Evolutionary conservation across 2,888 invertebrate species (phyloP).

Genomic region (Stenodema calcarata): DNA sequence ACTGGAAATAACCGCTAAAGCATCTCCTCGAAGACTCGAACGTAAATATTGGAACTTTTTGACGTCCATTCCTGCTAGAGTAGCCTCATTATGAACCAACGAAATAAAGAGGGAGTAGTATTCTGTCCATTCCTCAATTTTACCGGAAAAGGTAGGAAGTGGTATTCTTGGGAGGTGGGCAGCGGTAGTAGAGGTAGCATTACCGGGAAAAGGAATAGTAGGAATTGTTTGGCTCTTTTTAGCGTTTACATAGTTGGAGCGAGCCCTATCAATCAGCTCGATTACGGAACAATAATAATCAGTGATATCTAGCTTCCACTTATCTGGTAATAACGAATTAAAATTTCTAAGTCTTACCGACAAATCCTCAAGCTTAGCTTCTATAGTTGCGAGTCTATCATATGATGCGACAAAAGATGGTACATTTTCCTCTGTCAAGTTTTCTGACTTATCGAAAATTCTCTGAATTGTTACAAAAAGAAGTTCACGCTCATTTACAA

Average conservation of each 20-base stretch:
- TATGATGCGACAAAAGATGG: background rate
- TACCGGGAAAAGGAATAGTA: no score
- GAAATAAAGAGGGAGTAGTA: background rate
- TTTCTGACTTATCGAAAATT: background rate
- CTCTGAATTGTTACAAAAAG: background rate
- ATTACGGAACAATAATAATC: no score
- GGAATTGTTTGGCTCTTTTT: background rate
- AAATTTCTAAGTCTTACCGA: background rate
- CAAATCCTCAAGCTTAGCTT: background rate
- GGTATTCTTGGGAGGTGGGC: background rate
- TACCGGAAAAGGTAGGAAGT: no score
- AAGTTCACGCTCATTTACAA: background rate
- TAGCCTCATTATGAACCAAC: background rate
- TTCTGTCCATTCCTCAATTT: background rate
- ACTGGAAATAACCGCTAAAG: background rate
- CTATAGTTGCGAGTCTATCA: background rate
- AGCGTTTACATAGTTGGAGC: background rate
- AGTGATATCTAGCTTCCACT: no score
- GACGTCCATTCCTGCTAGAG: no score
- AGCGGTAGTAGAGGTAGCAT: background rate
- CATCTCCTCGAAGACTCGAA: background rate
- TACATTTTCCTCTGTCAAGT: background rate
- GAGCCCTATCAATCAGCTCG: background rate
- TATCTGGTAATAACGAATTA: no score
- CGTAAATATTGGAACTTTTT: no score